Evolutionary conservation across 2,113 vertebrate species (phyloP).

Genomic region (Canis aureus): DNA sequence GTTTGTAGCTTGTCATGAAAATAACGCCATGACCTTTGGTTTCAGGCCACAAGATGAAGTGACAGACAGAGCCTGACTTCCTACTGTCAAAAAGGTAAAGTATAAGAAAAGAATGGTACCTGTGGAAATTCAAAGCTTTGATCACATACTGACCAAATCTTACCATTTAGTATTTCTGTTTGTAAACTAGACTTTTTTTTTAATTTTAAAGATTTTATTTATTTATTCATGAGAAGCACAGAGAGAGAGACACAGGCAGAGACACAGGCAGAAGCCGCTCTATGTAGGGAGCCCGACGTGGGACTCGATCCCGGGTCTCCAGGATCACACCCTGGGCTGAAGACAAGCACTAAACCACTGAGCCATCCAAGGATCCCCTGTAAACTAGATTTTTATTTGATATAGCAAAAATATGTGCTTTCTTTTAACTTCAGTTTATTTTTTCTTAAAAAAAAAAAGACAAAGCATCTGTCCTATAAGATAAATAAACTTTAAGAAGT

Average conservation of each 20-base stretch:
- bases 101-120: not conserved
- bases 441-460: conserved; percentile 32
- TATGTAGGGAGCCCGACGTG: too few relatives aligned
- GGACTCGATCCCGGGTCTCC: too few relatives aligned
- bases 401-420: not conserved
- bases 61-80: not conserved
- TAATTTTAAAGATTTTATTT: too few relatives aligned
- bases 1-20: not conserved
- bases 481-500: not conserved
- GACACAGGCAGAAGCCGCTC: too few relatives aligned
- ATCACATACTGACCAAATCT: not conserved
- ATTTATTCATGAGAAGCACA: too few relatives aligned
- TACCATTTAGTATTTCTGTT: not conserved
- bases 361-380: not conserved
- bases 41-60: not conserved
- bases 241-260: too few relatives aligned
- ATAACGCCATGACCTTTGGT: not conserved
- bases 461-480: not conserved
- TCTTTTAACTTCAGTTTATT: conserved; percentile 3
- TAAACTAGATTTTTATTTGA: conserved; percentile 23
- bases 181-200: conserved; percentile 27
- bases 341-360: too few relatives aligned
- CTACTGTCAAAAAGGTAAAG: not conserved
- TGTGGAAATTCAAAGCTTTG: not conserved
- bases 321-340: too few relatives aligned